Conservation (phyloP, 2,888 invertebrate species). For the Sceliomorpha sp. region DNA sequence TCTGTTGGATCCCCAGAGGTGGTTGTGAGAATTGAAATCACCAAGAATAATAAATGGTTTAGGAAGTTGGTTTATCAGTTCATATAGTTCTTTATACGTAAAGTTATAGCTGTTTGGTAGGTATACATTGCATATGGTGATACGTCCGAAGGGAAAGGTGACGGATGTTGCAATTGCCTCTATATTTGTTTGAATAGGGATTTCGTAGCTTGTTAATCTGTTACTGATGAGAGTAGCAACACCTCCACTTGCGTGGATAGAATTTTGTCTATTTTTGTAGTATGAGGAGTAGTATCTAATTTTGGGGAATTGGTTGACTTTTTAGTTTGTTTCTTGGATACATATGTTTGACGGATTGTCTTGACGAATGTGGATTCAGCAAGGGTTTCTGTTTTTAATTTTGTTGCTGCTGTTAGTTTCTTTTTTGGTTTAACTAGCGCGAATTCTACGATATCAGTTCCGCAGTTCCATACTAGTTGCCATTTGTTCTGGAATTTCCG, state of each 20-base stretch:
- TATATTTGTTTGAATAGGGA: conserved; percentile 26
- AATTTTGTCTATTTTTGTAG: conserved; percentile 25
- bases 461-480: no score
- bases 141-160: not conserved
- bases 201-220: conserved; percentile 26
- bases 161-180: conserved; percentile 53
- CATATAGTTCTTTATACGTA: not conserved
- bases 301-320: not conserved
- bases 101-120: conserved; percentile 23
- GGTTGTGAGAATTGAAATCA: conserved; percentile 56
- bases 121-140: conserved; percentile 30
- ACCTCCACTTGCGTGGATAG: conserved; percentile 42
- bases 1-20: conserved; percentile 45
- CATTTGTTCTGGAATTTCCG: no score
- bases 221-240: conserved; percentile 43
- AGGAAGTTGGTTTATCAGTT: conserved; percentile 20
- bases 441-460: no score
- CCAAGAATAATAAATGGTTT: conserved; percentile 54
- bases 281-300: conserved; percentile 8
- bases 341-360: no score
- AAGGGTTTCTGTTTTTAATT: not conserved
- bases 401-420: not conserved
- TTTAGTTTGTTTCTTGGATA: conserved; percentile 39
- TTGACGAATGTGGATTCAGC: no score
- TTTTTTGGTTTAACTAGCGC: no score